Percentiles rank a stretch among this genome's conserved stretches.
Conservation (phyloP, 2,113 vertebrate genomes). For the Mirza zaza region DNA sequence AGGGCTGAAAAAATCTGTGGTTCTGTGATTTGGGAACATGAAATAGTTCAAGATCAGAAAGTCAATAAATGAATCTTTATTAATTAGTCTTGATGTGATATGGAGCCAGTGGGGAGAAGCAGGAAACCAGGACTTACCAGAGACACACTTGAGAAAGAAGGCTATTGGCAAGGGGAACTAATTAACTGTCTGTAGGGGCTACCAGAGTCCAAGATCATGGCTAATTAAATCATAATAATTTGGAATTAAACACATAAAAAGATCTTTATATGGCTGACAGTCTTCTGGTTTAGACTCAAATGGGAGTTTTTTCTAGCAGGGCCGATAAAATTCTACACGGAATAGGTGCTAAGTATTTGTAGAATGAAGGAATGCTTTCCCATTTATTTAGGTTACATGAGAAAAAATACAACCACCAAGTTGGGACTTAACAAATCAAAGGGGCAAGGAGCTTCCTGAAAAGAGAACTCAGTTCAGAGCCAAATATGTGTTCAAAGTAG, state of each 20-base stretch:
- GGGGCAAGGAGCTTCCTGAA: not conserved
- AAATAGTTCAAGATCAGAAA: not conserved
- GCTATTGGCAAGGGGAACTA: not conserved
- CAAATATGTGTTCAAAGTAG: not conserved
- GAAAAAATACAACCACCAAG: not conserved
- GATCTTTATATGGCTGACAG: not conserved
- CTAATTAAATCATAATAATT: not conserved
- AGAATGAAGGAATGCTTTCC: not conserved
- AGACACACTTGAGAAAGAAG: not conserved
- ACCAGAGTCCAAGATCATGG: not conserved
- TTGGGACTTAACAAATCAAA: not conserved
- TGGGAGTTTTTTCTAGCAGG: not conserved
- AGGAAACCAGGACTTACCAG: not conserved
- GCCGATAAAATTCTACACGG: not conserved
- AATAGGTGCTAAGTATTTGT: not conserved
- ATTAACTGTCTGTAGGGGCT: not conserved
- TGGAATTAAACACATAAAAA: not conserved
- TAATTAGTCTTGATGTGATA: not conserved
- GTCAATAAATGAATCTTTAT: not conserved
- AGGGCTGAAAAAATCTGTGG: not conserved
- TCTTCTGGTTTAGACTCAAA: not conserved
- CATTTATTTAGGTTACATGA: not conserved
- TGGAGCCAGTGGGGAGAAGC: not conserved
- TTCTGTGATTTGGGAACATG: not conserved
- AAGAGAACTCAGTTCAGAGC: not conserved